A percentile compares a stretch with the other conserved stretches of the same genome.
These are phyloP conservation scores for Epirrhoe tristata DNA, from an alignment of 2,888 invertebrate genomes.

Conservation along the genomic window DNA sequence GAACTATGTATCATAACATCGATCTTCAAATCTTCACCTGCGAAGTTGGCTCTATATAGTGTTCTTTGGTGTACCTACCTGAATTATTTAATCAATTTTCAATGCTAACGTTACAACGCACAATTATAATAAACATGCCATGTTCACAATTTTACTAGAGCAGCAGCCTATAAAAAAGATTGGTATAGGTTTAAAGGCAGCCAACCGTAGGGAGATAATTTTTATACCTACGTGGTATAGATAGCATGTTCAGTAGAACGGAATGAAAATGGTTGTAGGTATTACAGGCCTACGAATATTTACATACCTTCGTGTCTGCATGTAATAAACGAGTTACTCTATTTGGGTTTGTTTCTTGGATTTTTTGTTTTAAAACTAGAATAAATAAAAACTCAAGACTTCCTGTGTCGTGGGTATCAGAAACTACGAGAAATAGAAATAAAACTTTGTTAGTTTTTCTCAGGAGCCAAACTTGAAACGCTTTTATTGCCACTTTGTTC, in stretches of 20 bases:
- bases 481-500: slow-evolving; percentile 6
- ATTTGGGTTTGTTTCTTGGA: not conserved
- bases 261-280: slow-evolving; percentile 24
- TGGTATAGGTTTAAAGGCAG: slow-evolving; percentile 43
- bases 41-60: too few relatives aligned
- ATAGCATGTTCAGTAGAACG: slow-evolving; percentile 24
- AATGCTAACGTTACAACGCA: not conserved
- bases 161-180: slow-evolving; percentile 45
- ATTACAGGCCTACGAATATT: slow-evolving; percentile 6
- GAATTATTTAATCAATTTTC: not conserved
- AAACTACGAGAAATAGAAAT: not conserved
- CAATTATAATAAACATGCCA: slow-evolving; percentile 21
- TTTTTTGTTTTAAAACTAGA: not conserved
- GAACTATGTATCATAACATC: too few relatives aligned
- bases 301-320: slow-evolving; percentile 2
- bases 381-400: not conserved
- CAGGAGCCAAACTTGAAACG: not conserved
- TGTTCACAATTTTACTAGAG: slow-evolving; percentile 33
- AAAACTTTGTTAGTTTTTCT: not conserved
- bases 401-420: not conserved
- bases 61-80: not conserved
- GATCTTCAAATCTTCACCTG: too few relatives aligned
- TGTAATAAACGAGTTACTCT: not conserved
- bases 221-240: slow-evolving; percentile 33
- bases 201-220: slow-evolving; percentile 45